These are phyloP conservation scores for Bombus terrestris DNA, from an alignment of 1,140 invertebrate species.

Conservation along the genomic window DNA sequence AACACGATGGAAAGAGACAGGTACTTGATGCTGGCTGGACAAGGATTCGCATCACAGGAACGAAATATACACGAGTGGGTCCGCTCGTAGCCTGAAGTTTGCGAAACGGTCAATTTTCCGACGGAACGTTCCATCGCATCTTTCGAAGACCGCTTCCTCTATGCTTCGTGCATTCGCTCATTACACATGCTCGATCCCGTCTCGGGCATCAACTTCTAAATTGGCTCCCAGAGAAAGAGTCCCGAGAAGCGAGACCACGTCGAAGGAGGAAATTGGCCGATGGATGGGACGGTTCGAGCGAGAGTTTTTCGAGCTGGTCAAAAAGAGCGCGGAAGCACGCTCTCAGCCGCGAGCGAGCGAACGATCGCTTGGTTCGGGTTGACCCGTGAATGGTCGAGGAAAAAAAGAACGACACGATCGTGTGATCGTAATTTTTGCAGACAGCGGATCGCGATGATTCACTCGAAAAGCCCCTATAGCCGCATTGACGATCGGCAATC, in stretches of 20 bases:
- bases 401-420: conserved; percentile 49
- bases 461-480: conserved; percentile 47
- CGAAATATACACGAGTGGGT: not conserved
- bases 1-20: not conserved
- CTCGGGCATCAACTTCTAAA: conserved; percentile 1
- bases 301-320: conserved; percentile 7
- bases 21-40: not conserved
- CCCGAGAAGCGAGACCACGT: not conserved
- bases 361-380: not conserved
- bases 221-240: conserved; percentile 27
- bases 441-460: conserved; percentile 66
- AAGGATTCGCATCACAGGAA: not conserved
- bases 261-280: conserved; percentile 27
- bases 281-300: not conserved
- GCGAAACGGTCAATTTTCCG: conserved; percentile 39
- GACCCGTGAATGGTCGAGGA: conserved; percentile 16
- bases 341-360: no score
- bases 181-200: conserved; percentile 19
- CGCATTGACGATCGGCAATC: conserved; percentile 69
- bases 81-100: conserved; percentile 7
- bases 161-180: conserved; percentile 25
- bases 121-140: conserved; percentile 1
- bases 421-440: conserved; percentile 68
- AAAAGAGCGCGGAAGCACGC: conserved; percentile 11
- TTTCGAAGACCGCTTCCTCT: not conserved